Evolutionary conservation across 2,113 vertebrate genomes (phyloP), one percentile per base, ranked within the genome.

Genomic region (Passer montanus): DNA sequence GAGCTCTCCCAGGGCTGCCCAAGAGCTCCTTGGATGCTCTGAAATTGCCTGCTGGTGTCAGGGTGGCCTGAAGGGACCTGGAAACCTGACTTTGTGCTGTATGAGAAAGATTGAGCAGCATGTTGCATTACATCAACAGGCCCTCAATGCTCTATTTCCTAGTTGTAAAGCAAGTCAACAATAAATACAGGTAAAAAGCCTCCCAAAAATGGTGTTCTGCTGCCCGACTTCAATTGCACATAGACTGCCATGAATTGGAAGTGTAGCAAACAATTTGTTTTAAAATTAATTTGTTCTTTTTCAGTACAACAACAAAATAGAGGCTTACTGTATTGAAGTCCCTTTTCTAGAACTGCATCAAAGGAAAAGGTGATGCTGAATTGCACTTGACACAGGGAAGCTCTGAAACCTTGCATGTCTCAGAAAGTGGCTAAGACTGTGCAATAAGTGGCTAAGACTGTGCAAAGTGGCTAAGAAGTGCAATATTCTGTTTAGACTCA

Each of bases 201-300:
- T 80, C 28, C 30, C 20, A 69, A 88, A 84, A 97, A 81, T 30
- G 81, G 24, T 60, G 91, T 95, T 94, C 84, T 90, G 64, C 84
- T 88, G 64, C 88, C 76, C 31, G 86, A 31, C 37, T 89, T 93
- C 66, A 95, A 72, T 31, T 62, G 21, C 35, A 76, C 30, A 67
- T 19, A 56, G 46, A 66, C 56, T 93, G 33, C 43, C 86, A 63
- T 55, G 82, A 96, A 93, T 3, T 89, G 78, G 58, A 93, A 87
- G 47, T 67, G 55, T 83, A 93, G 55, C 27, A 93, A 95, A 12
- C 18, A 18, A 84, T 81, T 80, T 85, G 41, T 50, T 97, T 98
- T 90, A 76, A 94, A 97, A 97, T 95, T 95, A 95, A 92, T 87
- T 95, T 92, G 30, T 86, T 55, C 53, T 95, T 21, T 96, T 97